A percentile compares a stretch with the other conserved stretches of the same genome.
Conservation (phyloP, 2,797 vertebrate genomes). For the Acrossocheilus fasciatus region DNA sequence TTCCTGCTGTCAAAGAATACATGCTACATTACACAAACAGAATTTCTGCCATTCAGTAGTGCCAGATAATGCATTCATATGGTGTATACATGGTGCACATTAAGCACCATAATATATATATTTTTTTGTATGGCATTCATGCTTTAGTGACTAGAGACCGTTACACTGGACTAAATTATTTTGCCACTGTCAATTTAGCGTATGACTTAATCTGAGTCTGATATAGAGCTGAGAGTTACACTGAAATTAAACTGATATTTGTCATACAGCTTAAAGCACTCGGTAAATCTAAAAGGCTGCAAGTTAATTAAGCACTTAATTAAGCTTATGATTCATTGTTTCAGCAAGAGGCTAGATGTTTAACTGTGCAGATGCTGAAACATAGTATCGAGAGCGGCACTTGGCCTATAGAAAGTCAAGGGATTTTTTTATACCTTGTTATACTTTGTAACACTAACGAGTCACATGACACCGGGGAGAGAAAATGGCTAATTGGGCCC, state of each 20-base stretch:
- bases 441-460: too few relatives aligned
- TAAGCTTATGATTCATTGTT: too few relatives aligned
- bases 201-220: background rate
- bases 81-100: background rate
- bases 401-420: background rate
- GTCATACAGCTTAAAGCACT: background rate
- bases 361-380: background rate
- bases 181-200: background rate
- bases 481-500: too few relatives aligned
- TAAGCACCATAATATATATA: background rate
- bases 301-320: background rate
- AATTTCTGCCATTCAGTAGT: background rate
- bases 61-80: background rate
- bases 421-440: background rate
- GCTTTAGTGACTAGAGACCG: background rate
- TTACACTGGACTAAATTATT: background rate
- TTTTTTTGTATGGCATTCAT: background rate
- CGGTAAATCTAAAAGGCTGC: background rate
- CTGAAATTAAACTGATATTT: background rate
- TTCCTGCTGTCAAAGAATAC: too few relatives aligned
- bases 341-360: too few relatives aligned
- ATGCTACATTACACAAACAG: background rate
- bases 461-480: too few relatives aligned
- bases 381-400: background rate
- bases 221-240: background rate